Evolutionary conservation across 2,888 invertebrate species (phyloP), one percentile per base, ranked within the genome.

Genomic region (Eurytoma adleriae): DNA sequence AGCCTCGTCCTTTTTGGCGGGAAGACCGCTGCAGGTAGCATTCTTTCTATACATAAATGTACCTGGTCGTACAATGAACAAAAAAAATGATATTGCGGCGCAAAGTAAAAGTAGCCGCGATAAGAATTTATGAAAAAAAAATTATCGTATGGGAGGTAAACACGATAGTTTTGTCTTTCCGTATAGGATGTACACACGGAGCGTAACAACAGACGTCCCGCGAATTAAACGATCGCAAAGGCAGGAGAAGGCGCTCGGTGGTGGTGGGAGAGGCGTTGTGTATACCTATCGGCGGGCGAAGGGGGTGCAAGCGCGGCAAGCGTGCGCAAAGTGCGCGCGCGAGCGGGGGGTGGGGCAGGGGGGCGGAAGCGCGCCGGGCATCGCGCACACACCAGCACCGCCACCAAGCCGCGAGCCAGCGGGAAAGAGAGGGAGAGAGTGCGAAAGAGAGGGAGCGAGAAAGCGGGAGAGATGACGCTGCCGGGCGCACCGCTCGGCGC

Each of bases 401-500:
- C 40, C 0, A 10, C 10, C 40, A 0, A 40, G 40, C 10, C 40
- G 40, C 0, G 40, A 40, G 30, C 16, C 16, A 20, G 40, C 16
- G 62, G n/a, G 62, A 14, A 7, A 16, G n/a, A 30, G 62, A 14
- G 12, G 30, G 27, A 30, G 12, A 7, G 64, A 40, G 54, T 14
- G 30, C 16, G 30, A 20, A 30, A 40, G 62, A 40, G 62, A 14
- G 10, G 30, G 16, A 10, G 30, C 40, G 40, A 62, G 62, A 40
- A n/a, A 64, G 62, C 27, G 16, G 30, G 27, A 64, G 18, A n/a
- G 64, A 66, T 1, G 64, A 20, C 20, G 78, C 64, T 40, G 77
- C 54, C 66, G 27, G 40, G 52, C 50, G 68, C 61, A 56, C 56
- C 64, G 62, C 69, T 48, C 78, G 74, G 66, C n/a, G 64, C 40